Percentiles rank a stretch among this genome's conserved stretches.
Conservation (phyloP, 2,113 vertebrate species). For the Neopipo cinnamomea region DNA sequence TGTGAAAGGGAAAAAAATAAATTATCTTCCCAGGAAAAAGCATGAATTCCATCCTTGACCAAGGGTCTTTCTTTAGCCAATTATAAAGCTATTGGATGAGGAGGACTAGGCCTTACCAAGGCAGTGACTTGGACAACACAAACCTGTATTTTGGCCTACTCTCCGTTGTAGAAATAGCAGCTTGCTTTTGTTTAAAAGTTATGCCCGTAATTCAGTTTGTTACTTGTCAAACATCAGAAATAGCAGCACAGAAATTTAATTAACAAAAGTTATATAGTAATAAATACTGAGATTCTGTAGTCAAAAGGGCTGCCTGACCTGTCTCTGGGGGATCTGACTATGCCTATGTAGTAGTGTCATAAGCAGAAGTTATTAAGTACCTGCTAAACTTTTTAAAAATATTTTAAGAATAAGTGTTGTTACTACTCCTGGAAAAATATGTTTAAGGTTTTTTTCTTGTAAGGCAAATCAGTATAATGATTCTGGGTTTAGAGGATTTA, state of each 20-base stretch:
- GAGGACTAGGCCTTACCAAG: not conserved
- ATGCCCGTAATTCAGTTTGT: not conserved
- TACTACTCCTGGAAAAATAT: not conserved
- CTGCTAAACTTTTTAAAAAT: not conserved
- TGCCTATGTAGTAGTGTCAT: not conserved
- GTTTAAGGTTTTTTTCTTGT: not conserved
- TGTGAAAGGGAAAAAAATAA: not conserved
- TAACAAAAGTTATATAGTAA: not conserved
- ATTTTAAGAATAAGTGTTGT: not conserved
- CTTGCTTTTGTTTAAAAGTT: not conserved
- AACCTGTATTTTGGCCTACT: not conserved
- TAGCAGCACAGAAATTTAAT: not conserved
- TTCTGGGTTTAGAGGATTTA: not conserved
- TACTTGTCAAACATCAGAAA: not conserved
- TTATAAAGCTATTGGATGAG: not conserved
- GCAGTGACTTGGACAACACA: not conserved
- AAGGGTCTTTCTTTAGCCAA: not conserved
- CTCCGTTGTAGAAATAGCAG: not conserved
- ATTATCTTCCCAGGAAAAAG: not conserved
- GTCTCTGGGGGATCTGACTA: not conserved
- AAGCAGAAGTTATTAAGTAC: not conserved
- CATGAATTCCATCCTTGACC: not conserved
- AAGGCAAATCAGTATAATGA: accelerated
- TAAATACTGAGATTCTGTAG: not conserved
- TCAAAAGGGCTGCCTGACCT: not conserved